Evolutionary conservation across 92 coral and sea anemone genomes (phyloP).

Genomic region (Epizoanthus stellaris): DNA sequence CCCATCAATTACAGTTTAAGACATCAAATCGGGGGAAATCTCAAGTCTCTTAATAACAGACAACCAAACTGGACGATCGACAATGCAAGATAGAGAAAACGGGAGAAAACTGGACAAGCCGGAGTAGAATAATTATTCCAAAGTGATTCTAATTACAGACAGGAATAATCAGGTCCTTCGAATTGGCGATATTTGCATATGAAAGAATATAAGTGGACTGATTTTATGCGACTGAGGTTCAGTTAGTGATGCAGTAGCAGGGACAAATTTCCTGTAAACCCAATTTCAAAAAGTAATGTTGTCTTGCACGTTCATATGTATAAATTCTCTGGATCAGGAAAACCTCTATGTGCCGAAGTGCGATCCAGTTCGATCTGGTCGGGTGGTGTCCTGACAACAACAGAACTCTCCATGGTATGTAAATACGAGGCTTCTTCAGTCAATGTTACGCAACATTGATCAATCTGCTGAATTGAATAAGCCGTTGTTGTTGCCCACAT

Average conservation of each 20-base stretch:
- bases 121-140: background rate
- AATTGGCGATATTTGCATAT: background rate
- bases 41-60: no score
- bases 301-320: background rate
- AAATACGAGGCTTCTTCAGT: no score
- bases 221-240: background rate
- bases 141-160: background rate
- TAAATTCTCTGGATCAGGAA: background rate
- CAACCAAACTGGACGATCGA: no score
- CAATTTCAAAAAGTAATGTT: background rate
- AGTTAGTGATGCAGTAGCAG: background rate
- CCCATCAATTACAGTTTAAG: background rate
- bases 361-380: background rate
- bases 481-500: no score
- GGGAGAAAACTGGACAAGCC: background rate
- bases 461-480: no score
- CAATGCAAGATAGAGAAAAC: no score
- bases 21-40: no score
- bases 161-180: slow-evolving; percentile 2
- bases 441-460: no score
- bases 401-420: slow-evolving; percentile 9
- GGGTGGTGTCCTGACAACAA: slow-evolving; percentile 4
- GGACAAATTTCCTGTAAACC: background rate
- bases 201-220: background rate
- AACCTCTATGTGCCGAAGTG: background rate